These are phyloP conservation scores for Apotomis betuletana DNA, from an alignment of 2,888 invertebrate species.

Conservation along the genomic window DNA sequence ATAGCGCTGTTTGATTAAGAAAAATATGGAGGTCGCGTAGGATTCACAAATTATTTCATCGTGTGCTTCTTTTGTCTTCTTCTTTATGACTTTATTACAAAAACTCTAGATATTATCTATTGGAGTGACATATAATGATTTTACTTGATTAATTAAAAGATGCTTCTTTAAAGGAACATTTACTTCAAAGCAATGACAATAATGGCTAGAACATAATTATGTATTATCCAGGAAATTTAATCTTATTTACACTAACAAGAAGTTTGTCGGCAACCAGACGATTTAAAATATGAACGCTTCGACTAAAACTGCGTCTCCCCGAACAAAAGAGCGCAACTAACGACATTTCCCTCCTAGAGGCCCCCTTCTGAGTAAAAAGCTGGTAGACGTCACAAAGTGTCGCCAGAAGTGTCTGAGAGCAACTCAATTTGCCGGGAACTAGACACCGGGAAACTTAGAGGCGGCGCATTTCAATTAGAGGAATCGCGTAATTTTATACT, in stretches of 20 bases:
- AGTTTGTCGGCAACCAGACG: not conserved
- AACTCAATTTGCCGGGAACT: constrained; percentile 30
- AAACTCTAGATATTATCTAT: too few species aligned
- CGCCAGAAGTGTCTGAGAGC: constrained; percentile 28
- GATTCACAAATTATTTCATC: not conserved
- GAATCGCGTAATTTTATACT: constrained; percentile 26
- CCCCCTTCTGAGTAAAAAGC: not conserved
- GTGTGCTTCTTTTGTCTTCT: not conserved
- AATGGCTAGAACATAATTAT: too few species aligned
- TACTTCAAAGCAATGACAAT: too few species aligned
- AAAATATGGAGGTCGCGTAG: constrained; percentile 22
- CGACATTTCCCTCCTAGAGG: not conserved
- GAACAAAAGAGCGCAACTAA: constrained; percentile 11
- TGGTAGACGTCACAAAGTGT: constrained; percentile 26
- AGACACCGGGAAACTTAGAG: constrained; percentile 21
- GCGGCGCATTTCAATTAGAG: constrained; percentile 23
- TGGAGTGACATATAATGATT: too few species aligned
- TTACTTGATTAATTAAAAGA: too few species aligned
- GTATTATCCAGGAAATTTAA: too few species aligned
- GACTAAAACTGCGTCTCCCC: constrained; percentile 14
- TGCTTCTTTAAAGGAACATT: too few species aligned
- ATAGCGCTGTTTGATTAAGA: constrained; percentile 18
- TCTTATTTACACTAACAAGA: not conserved
- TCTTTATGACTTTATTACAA: not conserved
- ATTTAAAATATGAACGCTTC: constrained; percentile 11